Conservation (phyloP, 2,797 vertebrate genomes). For the Manis pentadactyla region DNA sequence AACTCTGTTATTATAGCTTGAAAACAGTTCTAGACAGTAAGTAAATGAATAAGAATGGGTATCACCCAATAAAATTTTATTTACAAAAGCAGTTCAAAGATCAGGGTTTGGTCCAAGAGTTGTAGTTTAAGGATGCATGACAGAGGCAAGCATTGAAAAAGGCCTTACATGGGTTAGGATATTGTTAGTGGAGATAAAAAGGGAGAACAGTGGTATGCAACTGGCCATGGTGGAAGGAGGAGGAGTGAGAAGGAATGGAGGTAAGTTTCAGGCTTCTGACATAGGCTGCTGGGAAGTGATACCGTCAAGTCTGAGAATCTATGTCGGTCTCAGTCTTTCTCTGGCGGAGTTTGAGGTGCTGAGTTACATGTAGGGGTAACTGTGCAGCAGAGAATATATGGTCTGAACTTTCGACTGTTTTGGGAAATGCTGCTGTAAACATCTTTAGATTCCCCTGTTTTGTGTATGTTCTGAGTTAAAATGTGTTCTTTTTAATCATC, state of each 20-base stretch:
- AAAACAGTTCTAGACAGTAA: background rate
- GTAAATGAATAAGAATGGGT: background rate
- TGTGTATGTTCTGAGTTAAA: background rate
- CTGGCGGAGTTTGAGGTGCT: background rate
- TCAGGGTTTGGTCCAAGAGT: background rate
- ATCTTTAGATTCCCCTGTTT: background rate
- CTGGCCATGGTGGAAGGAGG: background rate
- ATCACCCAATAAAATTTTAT: background rate
- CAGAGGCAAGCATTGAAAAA: background rate
- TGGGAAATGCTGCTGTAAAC: background rate
- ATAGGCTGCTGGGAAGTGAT: background rate
- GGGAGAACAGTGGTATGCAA: background rate
- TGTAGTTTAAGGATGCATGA: background rate
- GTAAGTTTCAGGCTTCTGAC: background rate
- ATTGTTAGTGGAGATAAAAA: background rate
- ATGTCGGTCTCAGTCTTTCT: background rate
- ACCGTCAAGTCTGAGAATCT: background rate
- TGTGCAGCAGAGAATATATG: background rate
- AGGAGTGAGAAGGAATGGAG: background rate
- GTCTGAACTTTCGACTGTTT: background rate
- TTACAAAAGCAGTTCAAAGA: background rate
- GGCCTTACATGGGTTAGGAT: background rate
- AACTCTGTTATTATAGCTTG: background rate
- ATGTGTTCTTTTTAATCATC: conserved; percentile 31
- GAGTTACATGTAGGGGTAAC: background rate